Conservation (phyloP, 1,140 invertebrate genomes). For the Drosophila mayri region DNA sequence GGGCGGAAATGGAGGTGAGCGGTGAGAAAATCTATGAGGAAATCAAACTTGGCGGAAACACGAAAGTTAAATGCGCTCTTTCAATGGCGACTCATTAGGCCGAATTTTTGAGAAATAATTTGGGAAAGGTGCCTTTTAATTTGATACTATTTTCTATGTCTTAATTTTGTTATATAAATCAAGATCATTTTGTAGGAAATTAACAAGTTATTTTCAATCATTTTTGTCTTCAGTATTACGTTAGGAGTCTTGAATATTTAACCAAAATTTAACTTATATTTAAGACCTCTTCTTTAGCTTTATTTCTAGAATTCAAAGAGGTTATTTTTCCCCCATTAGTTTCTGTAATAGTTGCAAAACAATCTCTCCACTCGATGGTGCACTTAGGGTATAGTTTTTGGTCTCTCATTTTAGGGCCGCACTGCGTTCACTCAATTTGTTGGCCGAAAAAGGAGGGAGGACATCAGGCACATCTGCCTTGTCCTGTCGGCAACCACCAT, state of each 20-base stretch:
- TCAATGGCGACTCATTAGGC: background rate
- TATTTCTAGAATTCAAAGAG: background rate
- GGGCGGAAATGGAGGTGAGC: constrained; percentile 28
- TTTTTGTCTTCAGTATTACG: background rate
- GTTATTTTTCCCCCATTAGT: background rate
- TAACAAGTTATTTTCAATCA: no score
- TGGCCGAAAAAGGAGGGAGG: constrained; percentile 23
- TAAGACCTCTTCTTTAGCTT: background rate
- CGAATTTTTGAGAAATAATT: background rate
- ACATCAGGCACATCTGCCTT: constrained; percentile 6
- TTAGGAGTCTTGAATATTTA: background rate
- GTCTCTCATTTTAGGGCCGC: constrained; percentile 58
- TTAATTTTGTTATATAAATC: background rate
- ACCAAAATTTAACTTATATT: no score
- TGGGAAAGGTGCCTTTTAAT: rapidly evolving
- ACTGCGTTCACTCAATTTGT: constrained; percentile 62
- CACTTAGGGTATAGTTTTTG: constrained; percentile 42
- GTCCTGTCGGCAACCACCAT: background rate
- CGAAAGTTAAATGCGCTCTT: constrained; percentile 39
- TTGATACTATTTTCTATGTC: background rate
- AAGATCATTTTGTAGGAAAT: background rate
- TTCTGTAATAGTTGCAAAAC: constrained; percentile 3
- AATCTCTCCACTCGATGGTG: constrained; percentile 14
- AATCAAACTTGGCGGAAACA: constrained; percentile 7
- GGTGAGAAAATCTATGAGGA: constrained; percentile 26